phyloP scores from a whole-genome alignment of 2,797 vertebrate species.

The Erethizon dorsatum region DNA sequence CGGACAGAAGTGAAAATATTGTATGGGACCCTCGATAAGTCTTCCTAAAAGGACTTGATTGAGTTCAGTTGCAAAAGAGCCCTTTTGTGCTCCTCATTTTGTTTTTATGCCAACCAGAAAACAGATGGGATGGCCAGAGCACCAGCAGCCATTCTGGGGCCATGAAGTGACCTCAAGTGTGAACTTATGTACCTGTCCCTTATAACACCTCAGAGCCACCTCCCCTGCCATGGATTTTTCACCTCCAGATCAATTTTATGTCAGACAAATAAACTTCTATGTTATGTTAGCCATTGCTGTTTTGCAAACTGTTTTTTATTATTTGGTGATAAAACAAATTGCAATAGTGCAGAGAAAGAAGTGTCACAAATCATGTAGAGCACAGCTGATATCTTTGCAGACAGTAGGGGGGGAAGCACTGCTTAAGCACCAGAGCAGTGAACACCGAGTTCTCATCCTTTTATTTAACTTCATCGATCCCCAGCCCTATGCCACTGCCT shows the following conservation, averaged over 20 bases:
- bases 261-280: background rate
- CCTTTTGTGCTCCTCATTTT: background rate
- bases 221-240: background rate
- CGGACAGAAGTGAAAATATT: background rate
- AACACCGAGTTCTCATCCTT: background rate
- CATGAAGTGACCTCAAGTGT: no score
- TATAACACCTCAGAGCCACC: background rate
- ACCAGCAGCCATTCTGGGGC: background rate
- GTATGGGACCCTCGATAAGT: background rate
- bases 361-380: background rate
- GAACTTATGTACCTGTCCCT: background rate
- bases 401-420: no score
- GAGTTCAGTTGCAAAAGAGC: background rate
- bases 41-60: background rate
- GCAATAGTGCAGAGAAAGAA: background rate
- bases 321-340: background rate
- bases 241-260: background rate
- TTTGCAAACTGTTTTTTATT: background rate
- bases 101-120: background rate
- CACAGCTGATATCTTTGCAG: background rate
- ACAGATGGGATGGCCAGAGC: background rate
- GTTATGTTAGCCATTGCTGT: background rate
- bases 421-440: background rate
- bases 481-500: background rate
- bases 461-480: fast-evolving